These are phyloP conservation scores for Isoperla grammatica DNA, from an alignment of 2,888 invertebrate genomes.

Conservation along the genomic window DNA sequence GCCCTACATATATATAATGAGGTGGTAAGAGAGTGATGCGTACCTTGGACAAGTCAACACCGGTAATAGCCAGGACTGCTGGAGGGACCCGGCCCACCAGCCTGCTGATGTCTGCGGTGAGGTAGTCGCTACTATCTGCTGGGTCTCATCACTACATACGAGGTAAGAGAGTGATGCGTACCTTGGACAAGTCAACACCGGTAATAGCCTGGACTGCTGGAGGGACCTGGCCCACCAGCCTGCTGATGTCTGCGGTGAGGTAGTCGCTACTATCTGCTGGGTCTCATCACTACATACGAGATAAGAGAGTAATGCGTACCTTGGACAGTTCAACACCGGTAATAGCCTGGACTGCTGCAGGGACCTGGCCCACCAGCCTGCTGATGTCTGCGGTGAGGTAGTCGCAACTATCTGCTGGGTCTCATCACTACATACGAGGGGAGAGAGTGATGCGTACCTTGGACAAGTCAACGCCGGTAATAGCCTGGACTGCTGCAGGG, in stretches of 20 bases:
- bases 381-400: slow-evolving; percentile 79
- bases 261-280: too few species aligned
- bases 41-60: slow-evolving; percentile 82
- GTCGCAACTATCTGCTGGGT: too few species aligned
- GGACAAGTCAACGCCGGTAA: slow-evolving; percentile 89
- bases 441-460: too few species aligned
- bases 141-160: slow-evolving; percentile 49
- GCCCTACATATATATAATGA: too few species aligned
- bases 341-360: slow-evolving; percentile 87
- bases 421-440: too few species aligned
- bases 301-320: slow-evolving; percentile 43
- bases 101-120: slow-evolving; percentile 78
- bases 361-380: slow-evolving; percentile 81
- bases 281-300: too few species aligned
- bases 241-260: slow-evolving; percentile 76
- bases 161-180: slow-evolving; percentile 37
- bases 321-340: slow-evolving; percentile 89
- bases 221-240: slow-evolving; percentile 83
- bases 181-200: slow-evolving; percentile 84
- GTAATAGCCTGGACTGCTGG: slow-evolving; percentile 91
- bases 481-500: slow-evolving; percentile 87
- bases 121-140: slow-evolving; percentile 62
- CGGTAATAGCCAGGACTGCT: slow-evolving; percentile 87
- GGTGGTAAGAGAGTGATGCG: too few species aligned
- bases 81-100: slow-evolving; percentile 89